phyloP scores from a whole-genome alignment of 2,113 vertebrate species.

The Macrotus californicus region DNA sequence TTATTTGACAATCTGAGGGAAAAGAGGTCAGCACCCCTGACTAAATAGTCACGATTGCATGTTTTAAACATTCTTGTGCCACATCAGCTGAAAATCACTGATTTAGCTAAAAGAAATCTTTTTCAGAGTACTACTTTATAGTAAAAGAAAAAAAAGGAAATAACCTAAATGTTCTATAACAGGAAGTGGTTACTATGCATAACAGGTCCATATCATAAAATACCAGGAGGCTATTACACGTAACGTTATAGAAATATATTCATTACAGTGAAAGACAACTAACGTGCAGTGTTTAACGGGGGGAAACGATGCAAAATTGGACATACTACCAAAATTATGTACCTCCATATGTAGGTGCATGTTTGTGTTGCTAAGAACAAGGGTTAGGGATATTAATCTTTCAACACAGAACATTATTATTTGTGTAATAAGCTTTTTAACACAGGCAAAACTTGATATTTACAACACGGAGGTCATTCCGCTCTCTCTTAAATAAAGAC shows the following conservation, averaged over 20 bases:
- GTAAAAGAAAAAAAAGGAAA: slow-evolving; percentile 19
- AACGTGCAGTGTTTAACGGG: neutral
- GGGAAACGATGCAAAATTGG: neutral
- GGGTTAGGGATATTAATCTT: neutral
- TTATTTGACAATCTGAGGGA: too few species aligned
- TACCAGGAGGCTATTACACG: neutral
- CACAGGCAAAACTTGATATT: slow-evolving; percentile 1
- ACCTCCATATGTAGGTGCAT: neutral
- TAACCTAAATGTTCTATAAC: neutral
- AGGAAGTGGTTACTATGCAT: slow-evolving; percentile 2
- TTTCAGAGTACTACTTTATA: neutral
- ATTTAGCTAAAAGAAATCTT: slow-evolving; percentile 3
- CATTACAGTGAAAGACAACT: neutral
- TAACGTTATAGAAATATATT: neutral
- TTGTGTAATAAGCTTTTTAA: neutral
- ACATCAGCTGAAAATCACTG: too few species aligned
- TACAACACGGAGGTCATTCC: neutral
- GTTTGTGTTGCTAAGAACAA: neutral
- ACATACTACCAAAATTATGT: neutral
- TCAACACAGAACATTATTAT: neutral
- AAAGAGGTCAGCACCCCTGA: too few species aligned
- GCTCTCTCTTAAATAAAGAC: neutral
- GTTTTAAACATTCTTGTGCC: too few species aligned
- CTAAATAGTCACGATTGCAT: too few species aligned
- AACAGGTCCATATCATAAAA: neutral